phyloP scores from a whole-genome alignment of 2,113 vertebrate genomes.

The Ammospiza nelsoni region DNA sequence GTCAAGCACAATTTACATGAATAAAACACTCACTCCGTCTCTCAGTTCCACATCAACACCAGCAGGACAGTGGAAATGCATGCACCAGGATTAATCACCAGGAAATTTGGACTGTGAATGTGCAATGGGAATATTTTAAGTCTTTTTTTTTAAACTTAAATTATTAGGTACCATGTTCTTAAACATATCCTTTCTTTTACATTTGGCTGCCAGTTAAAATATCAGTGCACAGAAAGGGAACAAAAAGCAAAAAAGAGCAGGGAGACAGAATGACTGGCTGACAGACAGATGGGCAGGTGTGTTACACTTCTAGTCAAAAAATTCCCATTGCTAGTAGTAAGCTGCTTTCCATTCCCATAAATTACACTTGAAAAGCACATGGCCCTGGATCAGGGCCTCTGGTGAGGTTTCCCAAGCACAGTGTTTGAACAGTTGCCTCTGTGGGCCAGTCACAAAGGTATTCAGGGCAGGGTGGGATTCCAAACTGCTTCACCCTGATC shows the following conservation, averaged over 20 bases:
- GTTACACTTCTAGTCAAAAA: neutral
- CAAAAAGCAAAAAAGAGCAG: neutral
- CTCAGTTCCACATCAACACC: neutral
- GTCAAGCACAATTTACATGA: neutral
- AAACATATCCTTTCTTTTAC: neutral
- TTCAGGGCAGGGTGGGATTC: neutral
- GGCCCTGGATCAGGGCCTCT: neutral
- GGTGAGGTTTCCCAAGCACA: neutral
- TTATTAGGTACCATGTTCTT: neutral
- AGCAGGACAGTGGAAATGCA: neutral
- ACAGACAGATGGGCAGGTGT: neutral
- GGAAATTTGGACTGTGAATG: neutral
- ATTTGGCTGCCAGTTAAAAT: slow-evolving; percentile 8
- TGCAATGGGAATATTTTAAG: neutral
- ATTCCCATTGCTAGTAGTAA: neutral
- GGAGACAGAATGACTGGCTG: neutral
- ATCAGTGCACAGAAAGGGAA: neutral
- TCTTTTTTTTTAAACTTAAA: neutral
- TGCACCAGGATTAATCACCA: neutral
- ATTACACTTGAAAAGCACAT: neutral
- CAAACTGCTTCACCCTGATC: neutral
- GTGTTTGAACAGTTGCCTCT: neutral
- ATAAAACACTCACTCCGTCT: neutral
- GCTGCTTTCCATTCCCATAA: neutral
- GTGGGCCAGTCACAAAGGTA: neutral